Evolutionary conservation across 2,797 vertebrate species (phyloP), one percentile per base, ranked within the genome.

Genomic region (Anabas testudineus): DNA sequence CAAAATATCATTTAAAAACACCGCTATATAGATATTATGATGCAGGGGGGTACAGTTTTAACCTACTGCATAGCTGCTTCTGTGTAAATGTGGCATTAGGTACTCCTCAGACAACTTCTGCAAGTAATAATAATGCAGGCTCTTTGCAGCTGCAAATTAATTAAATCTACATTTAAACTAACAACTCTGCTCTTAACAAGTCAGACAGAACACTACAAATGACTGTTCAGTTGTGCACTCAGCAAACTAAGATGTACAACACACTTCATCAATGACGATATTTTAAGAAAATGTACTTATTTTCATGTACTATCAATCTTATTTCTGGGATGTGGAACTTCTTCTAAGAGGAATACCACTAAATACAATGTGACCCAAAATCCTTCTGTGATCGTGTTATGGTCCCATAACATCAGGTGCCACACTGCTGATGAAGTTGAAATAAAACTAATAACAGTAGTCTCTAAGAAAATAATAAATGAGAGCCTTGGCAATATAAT

Each of bases 241-340:
- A 22, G 24, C 3, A 16, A 5, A 22, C 22, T 8, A 16, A 10
- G 13, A 37, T 19, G 21, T 19, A 15, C 1, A 49, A n/a, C 2
- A 7, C 7, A 12, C 26, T 26, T 21, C 28, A 16, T 39, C 4
- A 45, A 4, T 58, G 26, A 21, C 13, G 21, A 8, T 1, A 8
- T 13, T n/a, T 52, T 32, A 18, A 46, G 4, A 28, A 24, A 24
- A 32, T 4, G 0, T 22, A 24, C 59, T 36, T 24, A 12, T 26
- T 46, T 34, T 9, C 9, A n/a, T 54, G 55, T 46, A 42, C 19
- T 18, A 24, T 48, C 2, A 43, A 8, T 16, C 37, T 13, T 0
- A 66, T 36, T 65, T 28, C 28, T n/a, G n/a, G n/a, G 22, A 43
- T 58, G 18, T 28, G 10, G 67, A 54, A 19, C 26, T 43, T 26